A percentile compares a stretch with the other conserved stretches of the same genome.
phyloP scores from a whole-genome alignment of 2,113 vertebrate species.

The Laticauda colubrina region DNA sequence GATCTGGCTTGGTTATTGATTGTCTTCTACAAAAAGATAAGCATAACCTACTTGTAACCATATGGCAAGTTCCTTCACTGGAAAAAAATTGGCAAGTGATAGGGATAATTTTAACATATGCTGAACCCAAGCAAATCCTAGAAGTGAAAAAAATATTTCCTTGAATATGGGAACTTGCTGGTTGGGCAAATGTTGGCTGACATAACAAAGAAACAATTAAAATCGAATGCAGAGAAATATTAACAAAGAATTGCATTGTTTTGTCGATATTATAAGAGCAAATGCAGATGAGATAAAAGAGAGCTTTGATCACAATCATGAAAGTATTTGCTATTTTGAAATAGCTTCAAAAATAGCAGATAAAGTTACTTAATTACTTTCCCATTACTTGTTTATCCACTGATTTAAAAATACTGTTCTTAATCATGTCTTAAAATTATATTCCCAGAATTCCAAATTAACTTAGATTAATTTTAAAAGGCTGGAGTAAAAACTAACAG shows the following conservation, averaged over 20 bases:
- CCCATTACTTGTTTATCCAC: neutral
- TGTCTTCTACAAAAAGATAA: neutral
- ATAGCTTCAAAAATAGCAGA: neutral
- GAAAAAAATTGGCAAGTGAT: neutral
- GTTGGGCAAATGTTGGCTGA: neutral
- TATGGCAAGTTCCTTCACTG: neutral
- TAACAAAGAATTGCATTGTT: neutral
- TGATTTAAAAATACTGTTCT: neutral
- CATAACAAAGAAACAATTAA: neutral
- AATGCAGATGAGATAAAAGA: neutral
- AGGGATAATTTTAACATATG: neutral
- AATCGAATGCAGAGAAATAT: neutral
- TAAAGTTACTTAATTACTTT: neutral
- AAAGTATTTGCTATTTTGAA: neutral
- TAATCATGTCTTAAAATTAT: neutral
- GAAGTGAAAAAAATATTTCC: neutral
- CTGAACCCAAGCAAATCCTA: neutral
- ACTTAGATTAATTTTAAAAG: neutral
- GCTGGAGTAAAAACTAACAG: neutral
- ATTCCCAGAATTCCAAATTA: neutral
- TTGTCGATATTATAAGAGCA: neutral
- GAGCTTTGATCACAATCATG: neutral
- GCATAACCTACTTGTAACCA: neutral
- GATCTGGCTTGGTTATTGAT: neutral
- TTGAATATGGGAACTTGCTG: neutral